Evolutionary conservation across 2,888 invertebrate genomes (phyloP).

Genomic region (Melipona beecheii): DNA sequence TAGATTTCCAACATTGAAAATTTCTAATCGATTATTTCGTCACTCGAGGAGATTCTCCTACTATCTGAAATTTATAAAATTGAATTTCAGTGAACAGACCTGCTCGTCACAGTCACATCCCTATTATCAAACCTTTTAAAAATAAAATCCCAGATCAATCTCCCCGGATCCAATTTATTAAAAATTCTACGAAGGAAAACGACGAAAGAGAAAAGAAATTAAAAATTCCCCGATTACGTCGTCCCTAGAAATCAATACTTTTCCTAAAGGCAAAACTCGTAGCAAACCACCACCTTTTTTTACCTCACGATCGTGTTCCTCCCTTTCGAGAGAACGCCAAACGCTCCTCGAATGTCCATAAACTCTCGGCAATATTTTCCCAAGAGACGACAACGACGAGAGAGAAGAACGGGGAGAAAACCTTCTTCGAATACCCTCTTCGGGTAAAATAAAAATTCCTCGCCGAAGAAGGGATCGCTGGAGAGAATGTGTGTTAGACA

Average conservation of each 20-base stretch:
- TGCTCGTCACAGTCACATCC: too few species aligned
- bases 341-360: not conserved
- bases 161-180: not conserved
- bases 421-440: too few species aligned
- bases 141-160: not conserved
- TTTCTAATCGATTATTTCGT: too few species aligned
- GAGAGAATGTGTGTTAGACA: not conserved
- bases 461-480: not conserved
- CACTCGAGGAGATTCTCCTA: too few species aligned
- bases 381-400: not conserved
- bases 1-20: too few species aligned
- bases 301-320: not conserved
- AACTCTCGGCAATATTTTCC: not conserved
- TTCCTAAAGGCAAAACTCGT: not conserved
- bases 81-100: too few species aligned
- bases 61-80: too few species aligned
- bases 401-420: not conserved
- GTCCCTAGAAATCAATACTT: not conserved
- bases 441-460: not conserved
- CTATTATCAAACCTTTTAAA: not conserved
- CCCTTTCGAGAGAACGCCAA: not conserved
- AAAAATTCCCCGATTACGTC: not conserved
- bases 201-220: too few species aligned
- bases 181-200: not conserved
- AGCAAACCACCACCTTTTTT: not conserved